Base-by-base conservation (phyloP, 2,113 vertebrate species). In the Promerops cafer region DNA sequence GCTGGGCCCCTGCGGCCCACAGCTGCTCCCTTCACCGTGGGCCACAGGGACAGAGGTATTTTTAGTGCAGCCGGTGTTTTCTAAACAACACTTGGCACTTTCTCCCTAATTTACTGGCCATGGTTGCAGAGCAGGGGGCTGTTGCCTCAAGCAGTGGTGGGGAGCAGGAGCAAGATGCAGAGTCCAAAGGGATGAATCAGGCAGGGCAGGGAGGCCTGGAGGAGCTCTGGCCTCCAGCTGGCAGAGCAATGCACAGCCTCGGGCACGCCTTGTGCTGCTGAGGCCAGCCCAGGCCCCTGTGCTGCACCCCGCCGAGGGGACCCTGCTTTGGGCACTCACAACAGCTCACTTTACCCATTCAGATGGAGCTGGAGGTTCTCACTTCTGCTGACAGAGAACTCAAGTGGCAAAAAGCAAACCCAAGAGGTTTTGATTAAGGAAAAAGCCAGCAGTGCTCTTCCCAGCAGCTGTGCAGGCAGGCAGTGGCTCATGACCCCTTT, bases 261-360 rank as follows among this genome's bases (percentile, higher is more conserved):
- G 37, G 42, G 52, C 59, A 7, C 28, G 42, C 30, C 40, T 60
- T n/a, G 54, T 50, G 35, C 53, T 33, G 61, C 52, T 1, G 3
- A 54, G 56, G 45, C 66, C 70, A 93, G 78, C 28, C 57, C 72
- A 44, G 63, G 26, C 28, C 60, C 22, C 1, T 1, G 30, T 8
- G 18, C 75, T 76, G 39, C 39, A 16, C 45, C 70, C 80, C 52
- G 23, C 65, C 68, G 64, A 17, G 53, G 37, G n/a, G 26, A 52
- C n/a, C 71, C 40, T 9, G 11, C 79, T 71, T 75, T 18, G 4
- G 31, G n/a, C 23, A 76, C 86, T 37, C 59, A 22, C 53, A 9
- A 5, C 2, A 33, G 27, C 49, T 80, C 4, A 0, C 3, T 57
- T 83, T 3, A 10, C 22, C 56, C 13, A 4, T 4, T 26, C 7